These are phyloP conservation scores for Desmodus rotundus DNA, from an alignment of 2,113 vertebrate genomes.

Conservation along the genomic window DNA sequence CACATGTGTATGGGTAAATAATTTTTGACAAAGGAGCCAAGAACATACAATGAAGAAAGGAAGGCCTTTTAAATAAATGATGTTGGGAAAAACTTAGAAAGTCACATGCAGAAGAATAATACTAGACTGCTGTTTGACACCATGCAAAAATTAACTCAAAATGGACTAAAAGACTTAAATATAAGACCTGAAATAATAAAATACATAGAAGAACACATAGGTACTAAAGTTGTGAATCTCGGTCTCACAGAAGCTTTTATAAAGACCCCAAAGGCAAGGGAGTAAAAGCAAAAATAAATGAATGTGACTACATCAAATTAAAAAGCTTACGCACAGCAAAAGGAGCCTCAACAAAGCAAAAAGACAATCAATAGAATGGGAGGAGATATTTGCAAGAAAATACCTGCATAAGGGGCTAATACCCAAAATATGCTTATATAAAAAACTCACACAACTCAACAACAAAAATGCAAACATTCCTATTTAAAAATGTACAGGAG, in stretches of 20 bases:
- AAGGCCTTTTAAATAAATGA: background rate
- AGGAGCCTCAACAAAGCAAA: background rate
- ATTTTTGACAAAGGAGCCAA: background rate
- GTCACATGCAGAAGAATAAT: background rate
- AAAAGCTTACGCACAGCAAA: background rate
- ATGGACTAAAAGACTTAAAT: background rate
- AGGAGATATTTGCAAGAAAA: background rate
- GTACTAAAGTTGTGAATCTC: background rate
- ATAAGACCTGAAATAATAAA: background rate
- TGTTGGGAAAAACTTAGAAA: background rate
- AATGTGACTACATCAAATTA: background rate
- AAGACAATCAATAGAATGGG: background rate
- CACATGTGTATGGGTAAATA: background rate
- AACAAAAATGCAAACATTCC: background rate
- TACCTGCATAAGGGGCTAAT: background rate
- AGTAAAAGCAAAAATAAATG: background rate
- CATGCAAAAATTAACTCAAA: background rate
- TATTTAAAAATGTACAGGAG: background rate
- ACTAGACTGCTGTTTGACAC: background rate
- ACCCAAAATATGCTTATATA: background rate
- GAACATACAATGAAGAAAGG: background rate
- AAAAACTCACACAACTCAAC: background rate
- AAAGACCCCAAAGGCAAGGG: background rate
- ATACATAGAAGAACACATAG: background rate
- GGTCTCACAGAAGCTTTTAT: background rate